Evolutionary conservation across 2,888 invertebrate species (phyloP).

Genomic region (Falcaria lacertinaria): DNA sequence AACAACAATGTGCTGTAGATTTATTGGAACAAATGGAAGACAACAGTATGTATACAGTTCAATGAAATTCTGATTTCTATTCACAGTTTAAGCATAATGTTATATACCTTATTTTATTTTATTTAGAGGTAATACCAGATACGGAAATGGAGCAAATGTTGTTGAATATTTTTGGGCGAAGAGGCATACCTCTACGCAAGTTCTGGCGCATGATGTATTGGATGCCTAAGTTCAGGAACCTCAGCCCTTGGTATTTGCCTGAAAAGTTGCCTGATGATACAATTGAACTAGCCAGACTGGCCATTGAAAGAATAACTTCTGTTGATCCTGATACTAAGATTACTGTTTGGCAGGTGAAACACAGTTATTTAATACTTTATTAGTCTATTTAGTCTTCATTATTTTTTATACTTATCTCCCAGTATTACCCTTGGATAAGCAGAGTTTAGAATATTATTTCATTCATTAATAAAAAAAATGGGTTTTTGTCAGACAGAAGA

Average conservation of each 20-base stretch:
- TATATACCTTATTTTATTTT: too few relatives aligned
- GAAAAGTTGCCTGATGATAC: conserved; percentile 87
- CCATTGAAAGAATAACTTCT: conserved; percentile 90
- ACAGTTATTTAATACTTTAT: too few relatives aligned
- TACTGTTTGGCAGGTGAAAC: conserved; percentile 80
- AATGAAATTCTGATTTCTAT: background rate
- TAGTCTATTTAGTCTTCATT: too few relatives aligned
- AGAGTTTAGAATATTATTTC: too few relatives aligned
- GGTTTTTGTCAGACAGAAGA: conserved; percentile 81
- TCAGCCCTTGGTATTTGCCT: conserved; percentile 92
- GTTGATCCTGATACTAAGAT: conserved; percentile 87
- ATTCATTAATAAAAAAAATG: too few relatives aligned
- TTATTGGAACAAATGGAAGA: conserved; percentile 97
- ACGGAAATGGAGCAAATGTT: conserved; percentile 91
- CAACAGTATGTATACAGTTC: conserved; percentile 79
- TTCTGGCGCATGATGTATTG: conserved; percentile 92
- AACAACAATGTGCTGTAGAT: conserved; percentile 96
- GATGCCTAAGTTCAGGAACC: conserved; percentile 96
- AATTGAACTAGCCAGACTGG: conserved; percentile 88
- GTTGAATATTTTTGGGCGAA: conserved; percentile 89
- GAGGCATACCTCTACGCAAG: conserved; percentile 86
- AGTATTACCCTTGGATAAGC: too few relatives aligned
- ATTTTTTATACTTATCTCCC: too few relatives aligned
- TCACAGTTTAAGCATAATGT: too few relatives aligned
- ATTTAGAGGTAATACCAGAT: conserved; percentile 92